Conservation (phyloP, 2,113 vertebrate species). For the Motacilla alba region DNA sequence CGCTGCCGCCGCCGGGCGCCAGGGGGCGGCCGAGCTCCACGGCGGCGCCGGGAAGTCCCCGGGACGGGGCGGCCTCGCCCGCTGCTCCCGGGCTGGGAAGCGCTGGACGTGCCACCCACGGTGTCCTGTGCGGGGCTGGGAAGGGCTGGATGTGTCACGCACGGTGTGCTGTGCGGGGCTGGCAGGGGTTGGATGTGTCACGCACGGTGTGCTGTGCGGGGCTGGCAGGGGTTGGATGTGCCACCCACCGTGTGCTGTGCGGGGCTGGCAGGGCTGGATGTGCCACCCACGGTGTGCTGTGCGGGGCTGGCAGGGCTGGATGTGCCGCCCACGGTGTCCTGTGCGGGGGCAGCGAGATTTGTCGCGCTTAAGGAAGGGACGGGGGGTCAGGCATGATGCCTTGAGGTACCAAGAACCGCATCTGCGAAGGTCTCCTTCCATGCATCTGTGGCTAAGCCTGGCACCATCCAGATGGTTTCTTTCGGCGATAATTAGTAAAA, state of each 20-base stretch:
- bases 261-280: too few species aligned
- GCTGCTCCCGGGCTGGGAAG: not conserved
- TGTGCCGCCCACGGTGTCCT: not conserved
- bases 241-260: too few species aligned
- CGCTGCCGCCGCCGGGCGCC: conserved; percentile 34
- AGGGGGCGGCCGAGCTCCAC: conserved; percentile 77
- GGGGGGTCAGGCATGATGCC: fast-evolving
- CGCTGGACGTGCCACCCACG: too few species aligned
- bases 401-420: not conserved
- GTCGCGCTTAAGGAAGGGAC: not conserved
- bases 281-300: not conserved
- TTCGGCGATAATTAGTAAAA: not conserved
- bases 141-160: too few species aligned
- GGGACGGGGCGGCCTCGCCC: not conserved
- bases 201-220: too few species aligned
- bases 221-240: too few species aligned
- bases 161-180: too few species aligned
- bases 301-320: not conserved
- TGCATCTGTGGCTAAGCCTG: not conserved
- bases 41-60: not conserved
- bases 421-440: not conserved
- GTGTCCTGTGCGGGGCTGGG: too few species aligned
- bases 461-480: not conserved
- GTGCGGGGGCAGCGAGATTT: not conserved
- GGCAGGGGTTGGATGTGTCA: too few species aligned